These are phyloP conservation scores for Blennius ocellaris DNA, from an alignment of 2,113 vertebrate genomes.

Conservation along the genomic window DNA sequence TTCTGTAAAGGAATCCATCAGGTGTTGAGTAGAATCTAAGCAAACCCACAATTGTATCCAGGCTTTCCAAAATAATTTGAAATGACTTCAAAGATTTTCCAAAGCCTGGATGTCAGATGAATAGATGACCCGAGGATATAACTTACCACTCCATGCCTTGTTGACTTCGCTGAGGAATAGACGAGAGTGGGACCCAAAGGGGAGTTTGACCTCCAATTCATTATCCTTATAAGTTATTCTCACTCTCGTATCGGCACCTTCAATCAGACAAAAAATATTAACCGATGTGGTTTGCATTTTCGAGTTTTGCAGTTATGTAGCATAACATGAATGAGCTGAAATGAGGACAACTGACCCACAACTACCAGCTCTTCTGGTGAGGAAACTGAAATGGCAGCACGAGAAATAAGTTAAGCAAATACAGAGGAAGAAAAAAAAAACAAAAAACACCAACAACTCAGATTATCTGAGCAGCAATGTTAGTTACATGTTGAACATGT, in stretches of 20 bases:
- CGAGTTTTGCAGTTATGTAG: neutral
- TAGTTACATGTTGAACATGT: neutral
- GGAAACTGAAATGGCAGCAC: constrained; percentile 69
- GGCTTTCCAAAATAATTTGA: neutral
- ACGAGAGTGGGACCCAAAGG: constrained; percentile 92
- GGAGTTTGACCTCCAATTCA: constrained; percentile 84
- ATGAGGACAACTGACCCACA: constrained; percentile 75
- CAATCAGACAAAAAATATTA: neutral
- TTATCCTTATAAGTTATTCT: constrained; percentile 78
- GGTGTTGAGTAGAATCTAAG: neutral
- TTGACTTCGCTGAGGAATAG: constrained; percentile 88
- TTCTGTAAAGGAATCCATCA: no score
- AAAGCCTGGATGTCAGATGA: neutral
- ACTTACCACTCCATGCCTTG: constrained; percentile 87
- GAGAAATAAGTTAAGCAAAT: constrained; percentile 9
- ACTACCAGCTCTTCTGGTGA: constrained; percentile 83
- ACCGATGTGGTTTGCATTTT: neutral
- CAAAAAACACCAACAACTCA: accelerated
- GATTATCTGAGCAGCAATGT: neutral
- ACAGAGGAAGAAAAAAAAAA: no score
- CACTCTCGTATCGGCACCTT: constrained; percentile 91
- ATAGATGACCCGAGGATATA: neutral
- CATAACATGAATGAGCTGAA: neutral
- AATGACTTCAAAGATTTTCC: neutral
- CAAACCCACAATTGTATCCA: neutral